Percentiles rank a stretch among this genome's conserved stretches.
Conservation (phyloP, 2,113 vertebrate genomes). For the Podilymbus podiceps region DNA sequence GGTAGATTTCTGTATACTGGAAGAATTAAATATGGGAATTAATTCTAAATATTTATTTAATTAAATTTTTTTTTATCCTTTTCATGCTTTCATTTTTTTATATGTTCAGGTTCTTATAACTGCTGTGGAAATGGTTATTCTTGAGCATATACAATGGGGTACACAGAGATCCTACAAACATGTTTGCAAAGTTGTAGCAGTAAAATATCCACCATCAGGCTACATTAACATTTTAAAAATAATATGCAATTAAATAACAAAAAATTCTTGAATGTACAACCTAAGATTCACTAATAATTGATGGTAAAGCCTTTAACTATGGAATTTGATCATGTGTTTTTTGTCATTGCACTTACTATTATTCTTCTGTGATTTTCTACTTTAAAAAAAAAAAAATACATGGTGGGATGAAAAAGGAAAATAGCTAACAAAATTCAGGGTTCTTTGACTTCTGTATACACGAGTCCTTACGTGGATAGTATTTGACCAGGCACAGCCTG, state of each 20-base stretch:
- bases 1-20: background rate
- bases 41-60: background rate
- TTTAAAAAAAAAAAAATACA: background rate
- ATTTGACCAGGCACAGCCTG: background rate
- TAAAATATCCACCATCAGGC: background rate
- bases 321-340: background rate
- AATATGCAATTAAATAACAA: background rate
- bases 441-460: background rate
- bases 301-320: background rate
- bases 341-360: background rate
- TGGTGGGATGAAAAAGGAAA: background rate
- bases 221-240: background rate
- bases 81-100: background rate
- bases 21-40: background rate
- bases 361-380: background rate
- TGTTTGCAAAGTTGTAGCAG: background rate
- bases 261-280: background rate
- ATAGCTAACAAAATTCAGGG: background rate
- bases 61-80: background rate
- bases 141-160: background rate
- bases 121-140: background rate
- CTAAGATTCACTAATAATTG: background rate
- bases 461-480: background rate
- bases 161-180: background rate
- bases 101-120: background rate